Base-by-base conservation (phyloP, 2,113 vertebrate species). In the Dipodomys spectabilis region DNA sequence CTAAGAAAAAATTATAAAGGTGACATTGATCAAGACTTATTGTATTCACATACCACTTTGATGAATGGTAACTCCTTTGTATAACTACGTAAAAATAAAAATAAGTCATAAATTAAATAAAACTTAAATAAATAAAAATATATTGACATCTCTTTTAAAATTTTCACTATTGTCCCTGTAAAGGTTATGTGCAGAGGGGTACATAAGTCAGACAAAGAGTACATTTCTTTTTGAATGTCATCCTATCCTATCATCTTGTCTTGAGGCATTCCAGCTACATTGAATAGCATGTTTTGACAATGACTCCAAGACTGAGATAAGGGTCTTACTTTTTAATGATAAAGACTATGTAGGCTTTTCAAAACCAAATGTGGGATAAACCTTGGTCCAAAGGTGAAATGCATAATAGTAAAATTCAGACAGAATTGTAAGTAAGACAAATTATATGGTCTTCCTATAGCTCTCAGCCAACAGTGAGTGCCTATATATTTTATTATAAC, bases 291-390 rank as follows among this genome's bases (percentile, higher is more conserved):
- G 10, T 64, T 62, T 89, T 71, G 9, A 89, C 1, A 65, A 28
- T 68, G 45, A 89, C 6, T 86, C 5, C 7, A 28, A 93, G n/a
- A 74, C 71, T 88, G 93, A 35, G 22, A 22, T 44, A 68, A 71
- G 15, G 57, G 22, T 64, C 4, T 75, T 78, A 86, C 77, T 64
- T 73, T 13, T 64, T 71, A 35, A 79, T 27, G 82, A 28, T 20
- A 74, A 79, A 83, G 30, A 71, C 1, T 18, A 22, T 16, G 18
- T 27, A 25, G 62, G 10, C 9, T 75, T 86, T 67, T 39, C 86
- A 28, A 94, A 91, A 60, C 45, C 89, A 86, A 91, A 75, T 44
- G 27, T 23, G 57, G 60, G 62, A 22, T 91, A n/a, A 91, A 79
- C 72, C 44, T 71, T 94, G 57, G n/a, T 15, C 57, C 45, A 67